Evolutionary conservation across 2,888 invertebrate genomes (phyloP).

Genomic region (Lysandra bellargus): DNA sequence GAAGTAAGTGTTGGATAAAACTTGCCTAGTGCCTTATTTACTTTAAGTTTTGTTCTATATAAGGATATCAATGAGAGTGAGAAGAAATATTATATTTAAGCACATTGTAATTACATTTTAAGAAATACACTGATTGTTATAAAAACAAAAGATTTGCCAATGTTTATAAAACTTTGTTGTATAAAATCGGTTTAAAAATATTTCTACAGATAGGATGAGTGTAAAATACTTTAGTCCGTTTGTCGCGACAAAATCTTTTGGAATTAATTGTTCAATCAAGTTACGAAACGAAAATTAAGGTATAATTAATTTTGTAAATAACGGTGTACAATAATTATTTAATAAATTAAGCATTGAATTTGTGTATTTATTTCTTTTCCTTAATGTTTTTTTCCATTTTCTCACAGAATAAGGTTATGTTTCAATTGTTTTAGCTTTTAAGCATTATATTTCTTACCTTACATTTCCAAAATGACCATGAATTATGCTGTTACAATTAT

Average conservation of each 20-base stretch:
- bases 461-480: not conserved
- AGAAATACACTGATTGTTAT: not conserved
- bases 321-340: conserved; percentile 35
- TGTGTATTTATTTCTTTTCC: not conserved
- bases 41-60: not conserved
- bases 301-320: conserved; percentile 38
- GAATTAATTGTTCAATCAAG: not conserved
- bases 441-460: not conserved
- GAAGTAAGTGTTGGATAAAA: not conserved
- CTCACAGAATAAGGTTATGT: not conserved
- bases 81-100: not conserved
- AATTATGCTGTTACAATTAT: not conserved
- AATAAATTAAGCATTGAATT: conserved; percentile 20
- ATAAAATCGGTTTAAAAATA: not conserved
- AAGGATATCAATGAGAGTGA: not conserved
- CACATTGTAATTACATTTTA: not conserved
- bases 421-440: not conserved
- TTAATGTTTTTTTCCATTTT: not conserved
- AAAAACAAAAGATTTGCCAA: not conserved
- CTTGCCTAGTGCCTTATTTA: conserved; percentile 19
- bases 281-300: not conserved
- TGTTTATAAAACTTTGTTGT: not conserved
- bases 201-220: not conserved
- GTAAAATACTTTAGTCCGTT: conserved; percentile 8
- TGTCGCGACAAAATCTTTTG: not conserved